These are phyloP conservation scores for Acestrorhynchus altus DNA, from an alignment of 2,797 vertebrate genomes.

Conservation along the genomic window DNA sequence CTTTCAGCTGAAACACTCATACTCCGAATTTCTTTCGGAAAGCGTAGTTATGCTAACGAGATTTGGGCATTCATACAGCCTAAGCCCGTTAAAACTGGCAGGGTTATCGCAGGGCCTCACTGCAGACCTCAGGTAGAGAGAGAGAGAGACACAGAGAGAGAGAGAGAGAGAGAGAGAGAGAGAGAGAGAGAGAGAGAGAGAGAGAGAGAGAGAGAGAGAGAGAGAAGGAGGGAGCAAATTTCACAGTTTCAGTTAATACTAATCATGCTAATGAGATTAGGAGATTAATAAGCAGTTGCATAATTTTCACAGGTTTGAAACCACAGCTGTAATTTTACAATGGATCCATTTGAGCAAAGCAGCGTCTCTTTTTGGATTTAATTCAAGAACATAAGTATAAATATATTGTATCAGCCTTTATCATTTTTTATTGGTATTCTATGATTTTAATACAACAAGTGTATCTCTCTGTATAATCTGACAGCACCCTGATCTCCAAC, in stretches of 20 bases:
- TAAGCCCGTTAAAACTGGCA: slow-evolving; percentile 46
- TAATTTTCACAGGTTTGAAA: slow-evolving; percentile 33
- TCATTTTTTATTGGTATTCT: neutral
- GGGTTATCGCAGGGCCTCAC: neutral
- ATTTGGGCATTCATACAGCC: slow-evolving; percentile 39
- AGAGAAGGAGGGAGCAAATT: slow-evolving; percentile 10
- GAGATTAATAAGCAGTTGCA: slow-evolving; percentile 39
- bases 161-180: slow-evolving; percentile 2
- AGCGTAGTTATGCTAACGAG: slow-evolving; percentile 54
- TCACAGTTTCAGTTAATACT: slow-evolving; percentile 20
- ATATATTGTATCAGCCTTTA: neutral
- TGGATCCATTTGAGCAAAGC: neutral
- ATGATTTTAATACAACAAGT: neutral
- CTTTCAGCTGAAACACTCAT: slow-evolving; percentile 30
- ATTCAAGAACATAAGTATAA: neutral
- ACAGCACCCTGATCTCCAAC: too few species aligned
- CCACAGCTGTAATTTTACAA: slow-evolving; percentile 21
- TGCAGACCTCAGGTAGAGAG: slow-evolving; percentile 30
- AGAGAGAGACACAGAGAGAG: neutral
- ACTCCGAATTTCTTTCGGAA: slow-evolving; percentile 43
- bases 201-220: neutral
- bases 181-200: slow-evolving; percentile 12
- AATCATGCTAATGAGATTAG: slow-evolving; percentile 49
- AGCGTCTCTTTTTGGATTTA: neutral
- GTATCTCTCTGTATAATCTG: neutral